Percentiles rank a stretch among this genome's conserved stretches.
Evolutionary conservation across 2,797 vertebrate species (phyloP).

Genomic region (Podargus strigoides): DNA sequence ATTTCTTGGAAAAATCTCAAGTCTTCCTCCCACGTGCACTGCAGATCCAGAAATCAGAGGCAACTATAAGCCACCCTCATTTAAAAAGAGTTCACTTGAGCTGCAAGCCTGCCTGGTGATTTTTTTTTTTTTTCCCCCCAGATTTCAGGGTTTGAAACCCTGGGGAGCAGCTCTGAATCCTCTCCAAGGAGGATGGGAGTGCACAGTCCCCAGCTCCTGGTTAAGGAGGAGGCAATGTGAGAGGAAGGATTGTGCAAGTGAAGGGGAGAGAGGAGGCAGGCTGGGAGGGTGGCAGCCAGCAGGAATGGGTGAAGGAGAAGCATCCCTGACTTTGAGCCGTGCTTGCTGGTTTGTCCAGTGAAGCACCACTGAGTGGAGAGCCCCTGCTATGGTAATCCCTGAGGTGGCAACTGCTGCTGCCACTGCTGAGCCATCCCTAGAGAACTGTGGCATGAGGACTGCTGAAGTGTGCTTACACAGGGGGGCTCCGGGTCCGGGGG

Average conservation of each 20-base stretch:
- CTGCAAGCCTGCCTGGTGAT: neutral
- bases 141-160: neutral
- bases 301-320: fast-evolving
- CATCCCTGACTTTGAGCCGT: neutral
- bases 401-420: neutral
- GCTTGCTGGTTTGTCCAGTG: neutral
- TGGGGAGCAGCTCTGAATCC: neutral
- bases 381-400: fast-evolving
- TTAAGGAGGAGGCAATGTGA: fast-evolving
- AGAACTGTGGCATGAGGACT: fast-evolving
- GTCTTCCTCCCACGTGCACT: fast-evolving
- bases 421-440: neutral
- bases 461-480: neutral
- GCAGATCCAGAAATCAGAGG: neutral
- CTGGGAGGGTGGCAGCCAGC: neutral
- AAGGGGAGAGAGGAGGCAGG: neutral
- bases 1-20: neutral
- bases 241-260: neutral
- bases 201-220: neutral
- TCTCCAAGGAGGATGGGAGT: neutral
- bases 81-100: neutral
- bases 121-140: too few species aligned
- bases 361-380: neutral
- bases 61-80: neutral
- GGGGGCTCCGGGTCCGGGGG: fast-evolving